Evolutionary conservation across 2,888 invertebrate species (phyloP).

Genomic region (Erebia aethiops): DNA sequence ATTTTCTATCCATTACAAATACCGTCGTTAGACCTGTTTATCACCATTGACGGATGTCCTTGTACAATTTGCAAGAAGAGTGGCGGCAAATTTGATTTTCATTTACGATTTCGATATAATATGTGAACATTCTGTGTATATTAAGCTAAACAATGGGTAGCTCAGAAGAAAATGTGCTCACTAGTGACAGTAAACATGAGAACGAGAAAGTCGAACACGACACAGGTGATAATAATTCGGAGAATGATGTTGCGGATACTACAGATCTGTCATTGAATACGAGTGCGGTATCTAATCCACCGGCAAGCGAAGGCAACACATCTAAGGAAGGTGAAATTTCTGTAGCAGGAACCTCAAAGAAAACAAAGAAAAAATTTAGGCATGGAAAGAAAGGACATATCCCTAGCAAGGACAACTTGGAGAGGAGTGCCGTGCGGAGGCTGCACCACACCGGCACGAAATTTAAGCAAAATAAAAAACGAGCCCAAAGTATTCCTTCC

Average conservation of each 20-base stretch:
- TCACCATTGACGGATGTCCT: conserved; percentile 81
- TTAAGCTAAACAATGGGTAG: conserved; percentile 67
- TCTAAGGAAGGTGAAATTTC: conserved; percentile 65
- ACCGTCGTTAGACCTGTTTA: conserved; percentile 78
- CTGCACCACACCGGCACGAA: conserved; percentile 72
- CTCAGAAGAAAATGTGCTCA: conserved; percentile 63
- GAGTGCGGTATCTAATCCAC: conserved; percentile 48
- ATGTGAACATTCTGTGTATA: conserved; percentile 52
- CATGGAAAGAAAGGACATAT: conserved; percentile 73
- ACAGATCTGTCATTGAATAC: conserved; percentile 58
- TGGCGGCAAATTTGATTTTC: conserved; percentile 80
- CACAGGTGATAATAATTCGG: conserved; percentile 61
- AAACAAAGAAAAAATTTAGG: conserved; percentile 74
- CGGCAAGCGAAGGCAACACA: conserved; percentile 55
- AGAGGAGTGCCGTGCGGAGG: conserved; percentile 68
- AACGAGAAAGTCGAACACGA: conserved; percentile 57
- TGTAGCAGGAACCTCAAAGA: conserved; percentile 59
- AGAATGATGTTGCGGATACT: conserved; percentile 59
- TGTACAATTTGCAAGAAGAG: conserved; percentile 76
- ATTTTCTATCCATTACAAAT: conserved; percentile 50
- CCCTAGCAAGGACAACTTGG: conserved; percentile 67
- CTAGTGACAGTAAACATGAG: conserved; percentile 55
- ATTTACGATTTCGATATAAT: conserved; percentile 51
- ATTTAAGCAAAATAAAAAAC: conserved; percentile 83
- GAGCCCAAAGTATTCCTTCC: conserved; percentile 86